Evolutionary conservation across 1,140 invertebrate species (phyloP).

Genomic region (Cotesia typhae): DNA sequence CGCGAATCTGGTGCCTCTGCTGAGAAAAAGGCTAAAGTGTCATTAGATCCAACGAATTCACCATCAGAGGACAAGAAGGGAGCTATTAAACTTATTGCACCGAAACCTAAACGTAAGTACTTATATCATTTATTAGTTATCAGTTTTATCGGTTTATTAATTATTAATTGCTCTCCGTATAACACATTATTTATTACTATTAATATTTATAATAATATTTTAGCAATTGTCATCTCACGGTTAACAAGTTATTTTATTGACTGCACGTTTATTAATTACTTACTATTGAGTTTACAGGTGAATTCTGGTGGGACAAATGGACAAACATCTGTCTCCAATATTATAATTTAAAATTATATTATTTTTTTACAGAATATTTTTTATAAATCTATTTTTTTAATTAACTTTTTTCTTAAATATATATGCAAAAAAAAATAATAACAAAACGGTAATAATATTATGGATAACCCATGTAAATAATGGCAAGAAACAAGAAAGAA

Average conservation of each 20-base stretch:
- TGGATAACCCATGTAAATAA: no score
- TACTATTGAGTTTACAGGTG: constrained; percentile 62
- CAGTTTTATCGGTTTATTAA: constrained; percentile 26
- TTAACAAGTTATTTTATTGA: neutral
- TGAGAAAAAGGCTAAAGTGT: constrained; percentile 80
- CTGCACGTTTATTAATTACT: constrained; percentile 33
- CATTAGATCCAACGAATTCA: constrained; percentile 55
- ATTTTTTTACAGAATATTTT: constrained; percentile 7
- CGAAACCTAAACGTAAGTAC: constrained; percentile 89
- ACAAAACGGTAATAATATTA: no score
- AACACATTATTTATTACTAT: neutral
- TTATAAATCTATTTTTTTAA: no score
- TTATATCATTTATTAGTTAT: constrained; percentile 27
- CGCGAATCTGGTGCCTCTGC: constrained; percentile 65
- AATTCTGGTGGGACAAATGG: constrained; percentile 28
- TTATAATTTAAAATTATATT: constrained; percentile 1
- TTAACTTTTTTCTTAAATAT: no score
- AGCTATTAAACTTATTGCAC: constrained; percentile 83
- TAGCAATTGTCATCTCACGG: neutral
- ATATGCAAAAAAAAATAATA: no score
- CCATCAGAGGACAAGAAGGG: constrained; percentile 74
- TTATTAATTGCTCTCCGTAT: constrained; percentile 8
- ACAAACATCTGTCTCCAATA: constrained; percentile 4
- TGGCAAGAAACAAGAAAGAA: no score
- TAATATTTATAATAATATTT: constrained; percentile 10